Evolutionary conservation across 2,888 invertebrate species (phyloP).

Genomic region (Adelphocoris suturalis): DNA sequence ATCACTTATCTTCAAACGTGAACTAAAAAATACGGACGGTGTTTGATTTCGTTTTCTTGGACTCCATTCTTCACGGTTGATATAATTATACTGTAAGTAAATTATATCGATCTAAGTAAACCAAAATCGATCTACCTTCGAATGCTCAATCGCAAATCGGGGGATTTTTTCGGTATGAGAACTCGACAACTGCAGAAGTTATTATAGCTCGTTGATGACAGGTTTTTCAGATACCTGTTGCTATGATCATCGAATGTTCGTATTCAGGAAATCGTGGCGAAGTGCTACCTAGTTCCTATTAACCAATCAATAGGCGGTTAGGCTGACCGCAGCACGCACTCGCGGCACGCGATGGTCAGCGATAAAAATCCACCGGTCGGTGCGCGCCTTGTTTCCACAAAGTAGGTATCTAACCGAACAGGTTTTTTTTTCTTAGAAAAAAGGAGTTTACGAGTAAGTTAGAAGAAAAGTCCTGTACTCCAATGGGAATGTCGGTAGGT

Average conservation of each 20-base stretch:
- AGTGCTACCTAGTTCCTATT: background rate
- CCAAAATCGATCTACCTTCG: no score
- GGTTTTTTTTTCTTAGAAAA: background rate
- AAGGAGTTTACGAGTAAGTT: background rate
- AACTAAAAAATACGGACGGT: no score
- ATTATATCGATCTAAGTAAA: no score
- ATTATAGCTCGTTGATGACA: slow-evolving; percentile 17
- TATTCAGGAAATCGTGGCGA: background rate
- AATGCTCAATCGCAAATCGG: background rate
- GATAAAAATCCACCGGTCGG: background rate
- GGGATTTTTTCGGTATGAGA: background rate
- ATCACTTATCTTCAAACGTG: no score
- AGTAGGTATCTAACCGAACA: background rate
- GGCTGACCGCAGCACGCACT: slow-evolving; percentile 17
- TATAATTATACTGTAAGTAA: no score
- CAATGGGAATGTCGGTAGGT: no score
- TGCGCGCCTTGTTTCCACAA: background rate
- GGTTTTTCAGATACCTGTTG: slow-evolving; percentile 21
- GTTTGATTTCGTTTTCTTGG: no score
- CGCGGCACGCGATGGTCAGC: slow-evolving; percentile 23
- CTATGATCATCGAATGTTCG: background rate
- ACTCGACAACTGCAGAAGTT: background rate
- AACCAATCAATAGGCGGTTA: slow-evolving; percentile 2
- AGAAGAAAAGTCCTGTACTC: background rate
- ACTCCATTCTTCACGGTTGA: no score